phyloP scores from a whole-genome alignment of 2,113 vertebrate genomes.

The Callocephalon fimbriatum region DNA sequence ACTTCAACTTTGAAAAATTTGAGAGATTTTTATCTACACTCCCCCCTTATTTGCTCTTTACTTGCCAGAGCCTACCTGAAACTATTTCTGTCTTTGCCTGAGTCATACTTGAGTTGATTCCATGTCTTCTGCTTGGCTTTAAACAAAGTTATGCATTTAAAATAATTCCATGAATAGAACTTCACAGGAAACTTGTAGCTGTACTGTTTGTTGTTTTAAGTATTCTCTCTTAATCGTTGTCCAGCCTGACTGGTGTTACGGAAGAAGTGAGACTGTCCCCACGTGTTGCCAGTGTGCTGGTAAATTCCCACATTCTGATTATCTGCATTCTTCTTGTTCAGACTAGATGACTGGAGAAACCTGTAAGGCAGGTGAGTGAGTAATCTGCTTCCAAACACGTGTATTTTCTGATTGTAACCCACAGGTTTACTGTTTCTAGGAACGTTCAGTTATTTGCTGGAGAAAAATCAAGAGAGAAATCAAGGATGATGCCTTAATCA shows the following conservation, averaged over 20 bases:
- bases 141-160: neutral
- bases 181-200: neutral
- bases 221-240: neutral
- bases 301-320: neutral
- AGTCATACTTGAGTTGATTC: conserved; percentile 26
- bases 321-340: neutral
- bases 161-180: neutral
- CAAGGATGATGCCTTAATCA: neutral
- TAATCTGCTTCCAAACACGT: neutral
- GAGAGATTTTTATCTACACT: neutral
- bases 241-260: rapidly evolving
- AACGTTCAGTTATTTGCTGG: neutral
- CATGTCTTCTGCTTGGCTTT: neutral
- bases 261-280: neutral
- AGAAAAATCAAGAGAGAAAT: neutral
- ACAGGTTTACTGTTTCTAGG: neutral
- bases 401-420: neutral
- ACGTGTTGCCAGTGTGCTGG: neutral
- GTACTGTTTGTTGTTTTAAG: neutral
- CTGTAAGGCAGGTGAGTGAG: neutral
- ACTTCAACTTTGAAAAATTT: neutral
- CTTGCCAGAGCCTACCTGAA: neutral
- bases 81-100: conserved; percentile 39
- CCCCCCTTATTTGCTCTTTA: neutral
- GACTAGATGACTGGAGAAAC: neutral